phyloP scores from a whole-genome alignment of 2,113 vertebrate genomes.

The Apeltes quadracus region DNA sequence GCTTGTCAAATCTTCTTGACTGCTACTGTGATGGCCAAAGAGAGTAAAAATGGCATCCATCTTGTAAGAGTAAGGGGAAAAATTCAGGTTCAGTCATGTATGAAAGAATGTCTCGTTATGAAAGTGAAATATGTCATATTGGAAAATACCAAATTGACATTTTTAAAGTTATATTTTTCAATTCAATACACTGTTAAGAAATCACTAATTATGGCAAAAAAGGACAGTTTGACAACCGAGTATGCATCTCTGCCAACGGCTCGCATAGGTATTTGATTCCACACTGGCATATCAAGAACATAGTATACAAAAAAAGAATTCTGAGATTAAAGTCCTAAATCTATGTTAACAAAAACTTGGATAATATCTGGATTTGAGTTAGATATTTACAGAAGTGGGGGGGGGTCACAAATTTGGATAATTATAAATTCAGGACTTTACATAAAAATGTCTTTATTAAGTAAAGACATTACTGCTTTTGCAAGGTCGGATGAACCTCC shows the following conservation, averaged over 20 bases:
- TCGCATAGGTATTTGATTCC: not conserved
- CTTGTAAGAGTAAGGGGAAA: slow-evolving; percentile 55
- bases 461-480: not conserved
- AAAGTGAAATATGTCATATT: slow-evolving; percentile 71
- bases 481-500: not conserved
- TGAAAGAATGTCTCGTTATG: slow-evolving; percentile 77
- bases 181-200: slow-evolving; percentile 33
- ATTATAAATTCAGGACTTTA: not conserved
- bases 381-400: not conserved
- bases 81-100: slow-evolving; percentile 76
- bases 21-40: slow-evolving; percentile 67
- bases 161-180: slow-evolving; percentile 57
- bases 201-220: slow-evolving; percentile 33
- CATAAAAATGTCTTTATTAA: not conserved
- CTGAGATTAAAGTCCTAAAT: not conserved
- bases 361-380: not conserved
- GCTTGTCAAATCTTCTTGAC: slow-evolving; percentile 76
- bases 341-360: not conserved
- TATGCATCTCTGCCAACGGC: not conserved
- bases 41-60: slow-evolving; percentile 68
- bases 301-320: not conserved
- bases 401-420: not conserved
- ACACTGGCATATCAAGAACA: not conserved
- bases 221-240: too few species aligned
- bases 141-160: slow-evolving; percentile 48